These are phyloP conservation scores for Darevskia mixta DNA, from an alignment of 2,797 vertebrate genomes.

Conservation along the genomic window DNA sequence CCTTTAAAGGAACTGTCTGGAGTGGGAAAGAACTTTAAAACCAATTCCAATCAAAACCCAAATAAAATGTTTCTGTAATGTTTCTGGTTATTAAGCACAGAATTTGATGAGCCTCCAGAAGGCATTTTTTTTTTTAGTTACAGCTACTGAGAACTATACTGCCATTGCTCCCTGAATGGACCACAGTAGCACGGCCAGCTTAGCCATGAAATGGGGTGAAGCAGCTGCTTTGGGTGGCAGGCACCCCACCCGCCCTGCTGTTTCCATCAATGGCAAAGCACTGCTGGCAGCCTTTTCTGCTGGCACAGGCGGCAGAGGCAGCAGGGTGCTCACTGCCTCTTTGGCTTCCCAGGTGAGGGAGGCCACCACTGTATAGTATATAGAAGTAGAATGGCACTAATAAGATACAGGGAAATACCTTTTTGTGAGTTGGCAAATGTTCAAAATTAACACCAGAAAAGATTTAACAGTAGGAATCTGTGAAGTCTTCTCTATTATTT, in stretches of 20 bases:
- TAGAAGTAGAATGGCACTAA: no score
- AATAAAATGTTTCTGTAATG: background rate
- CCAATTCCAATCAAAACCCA: background rate
- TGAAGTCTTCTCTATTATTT: background rate
- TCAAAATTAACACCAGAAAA: background rate
- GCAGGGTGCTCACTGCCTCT: no score
- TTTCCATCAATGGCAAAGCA: no score
- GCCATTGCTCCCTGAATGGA: background rate
- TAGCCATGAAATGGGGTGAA: no score
- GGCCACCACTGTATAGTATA: no score
- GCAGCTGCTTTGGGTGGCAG: no score
- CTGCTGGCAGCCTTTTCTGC: no score
- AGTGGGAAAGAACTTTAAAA: background rate
- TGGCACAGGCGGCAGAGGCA: no score
- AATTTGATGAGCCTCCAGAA: background rate
- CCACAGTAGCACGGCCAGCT: no score
- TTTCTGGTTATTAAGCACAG: background rate
- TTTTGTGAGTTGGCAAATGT: background rate
- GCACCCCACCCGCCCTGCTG: no score
- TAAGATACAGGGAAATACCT: no score
- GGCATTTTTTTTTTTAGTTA: background rate
- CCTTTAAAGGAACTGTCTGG: background rate
- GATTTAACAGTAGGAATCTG: background rate
- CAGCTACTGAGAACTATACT: background rate
- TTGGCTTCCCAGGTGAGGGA: no score